These are phyloP conservation scores for Coreoperca whiteheadi DNA, from an alignment of 2,113 vertebrate genomes.

Conservation along the genomic window DNA sequence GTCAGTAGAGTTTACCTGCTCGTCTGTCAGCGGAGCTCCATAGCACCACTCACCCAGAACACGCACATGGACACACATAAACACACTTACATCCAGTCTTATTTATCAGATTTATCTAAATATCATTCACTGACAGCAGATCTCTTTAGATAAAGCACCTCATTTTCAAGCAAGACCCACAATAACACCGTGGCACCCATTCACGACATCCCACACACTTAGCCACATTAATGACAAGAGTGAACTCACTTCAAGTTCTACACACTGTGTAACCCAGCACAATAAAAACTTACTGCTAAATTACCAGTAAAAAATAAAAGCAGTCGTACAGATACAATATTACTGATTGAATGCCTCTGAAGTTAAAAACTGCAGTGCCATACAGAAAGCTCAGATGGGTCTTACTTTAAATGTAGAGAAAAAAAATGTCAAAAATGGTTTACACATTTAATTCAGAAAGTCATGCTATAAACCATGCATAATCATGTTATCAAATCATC, in stretches of 20 bases:
- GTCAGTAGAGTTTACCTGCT: not conserved
- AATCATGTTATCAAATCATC: not conserved
- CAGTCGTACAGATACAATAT: not conserved
- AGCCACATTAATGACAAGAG: not conserved
- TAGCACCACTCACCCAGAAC: not conserved
- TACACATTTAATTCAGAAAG: not conserved
- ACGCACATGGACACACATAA: not conserved
- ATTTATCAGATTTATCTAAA: not conserved
- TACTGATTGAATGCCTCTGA: not conserved
- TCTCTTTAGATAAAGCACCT: constrained; percentile 5
- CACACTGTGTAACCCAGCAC: not conserved
- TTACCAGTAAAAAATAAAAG: not conserved
- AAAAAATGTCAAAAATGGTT: not conserved
- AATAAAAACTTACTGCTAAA: not conserved
- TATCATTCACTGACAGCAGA: not conserved
- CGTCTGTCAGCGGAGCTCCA: constrained; percentile 13
- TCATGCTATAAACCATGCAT: not conserved
- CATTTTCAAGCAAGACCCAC: not conserved
- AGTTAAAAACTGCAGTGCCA: not conserved
- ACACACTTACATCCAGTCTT: not conserved
- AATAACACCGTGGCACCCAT: not conserved
- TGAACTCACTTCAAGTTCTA: not conserved
- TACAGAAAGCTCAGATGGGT: not conserved
- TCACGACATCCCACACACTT: not conserved
- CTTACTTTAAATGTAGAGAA: not conserved